These are phyloP conservation scores for Orthosia gracilis DNA, from an alignment of 2,888 invertebrate genomes.

Conservation along the genomic window DNA sequence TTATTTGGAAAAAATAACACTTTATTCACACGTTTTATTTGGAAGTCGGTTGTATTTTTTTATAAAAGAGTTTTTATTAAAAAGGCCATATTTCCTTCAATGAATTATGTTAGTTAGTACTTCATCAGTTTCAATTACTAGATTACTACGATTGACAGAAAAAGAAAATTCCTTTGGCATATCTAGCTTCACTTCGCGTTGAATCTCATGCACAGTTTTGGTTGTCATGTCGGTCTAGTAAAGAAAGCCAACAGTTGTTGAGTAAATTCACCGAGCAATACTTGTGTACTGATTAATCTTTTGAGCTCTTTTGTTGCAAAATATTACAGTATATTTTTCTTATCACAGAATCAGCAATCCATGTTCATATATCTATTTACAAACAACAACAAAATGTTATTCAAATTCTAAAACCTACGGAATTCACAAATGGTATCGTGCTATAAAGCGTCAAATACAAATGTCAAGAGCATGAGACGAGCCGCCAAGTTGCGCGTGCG, in stretches of 20 bases:
- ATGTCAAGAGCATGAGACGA: conserved; percentile 69
- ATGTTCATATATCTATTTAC: background rate
- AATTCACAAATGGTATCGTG: conserved; percentile 45
- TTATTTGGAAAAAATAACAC: too few species aligned
- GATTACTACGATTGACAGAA: background rate
- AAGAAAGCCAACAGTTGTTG: too few species aligned
- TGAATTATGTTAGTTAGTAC: background rate
- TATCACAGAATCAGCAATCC: background rate
- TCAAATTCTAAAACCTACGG: conserved; percentile 21
- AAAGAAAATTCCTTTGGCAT: background rate
- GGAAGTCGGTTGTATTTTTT: too few species aligned
- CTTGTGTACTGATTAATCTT: too few species aligned
- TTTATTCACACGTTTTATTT: too few species aligned
- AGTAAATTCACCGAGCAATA: too few species aligned
- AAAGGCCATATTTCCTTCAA: background rate
- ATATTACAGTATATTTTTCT: too few species aligned
- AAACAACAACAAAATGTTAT: conserved; percentile 31
- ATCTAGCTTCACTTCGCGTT: background rate
- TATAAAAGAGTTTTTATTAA: background rate
- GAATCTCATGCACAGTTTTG: too few species aligned
- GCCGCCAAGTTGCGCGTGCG: conserved; percentile 53
- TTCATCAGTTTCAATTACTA: background rate
- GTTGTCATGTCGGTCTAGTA: too few species aligned
- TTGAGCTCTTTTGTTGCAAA: too few species aligned
- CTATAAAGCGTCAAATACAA: conserved; percentile 52